phyloP scores from a whole-genome alignment of 2,888 invertebrate species.

The Stenodema calcarata region DNA sequence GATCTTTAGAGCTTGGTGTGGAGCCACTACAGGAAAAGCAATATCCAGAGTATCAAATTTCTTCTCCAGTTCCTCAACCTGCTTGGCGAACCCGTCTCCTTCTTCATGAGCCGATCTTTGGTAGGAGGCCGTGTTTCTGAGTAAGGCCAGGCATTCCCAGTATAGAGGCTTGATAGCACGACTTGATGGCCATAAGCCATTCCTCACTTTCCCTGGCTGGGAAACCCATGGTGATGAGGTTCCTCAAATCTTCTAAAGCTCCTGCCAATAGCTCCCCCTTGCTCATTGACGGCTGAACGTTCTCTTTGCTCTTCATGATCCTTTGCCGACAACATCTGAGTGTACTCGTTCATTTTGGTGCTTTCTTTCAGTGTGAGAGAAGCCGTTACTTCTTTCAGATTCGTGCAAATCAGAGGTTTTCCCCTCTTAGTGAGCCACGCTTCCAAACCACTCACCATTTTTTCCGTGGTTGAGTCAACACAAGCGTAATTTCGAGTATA shows the following conservation, averaged over 20 bases:
- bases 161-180: constrained; percentile 4
- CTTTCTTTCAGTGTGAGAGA: not conserved
- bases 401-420: constrained; percentile 8
- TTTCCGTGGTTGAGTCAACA: not conserved
- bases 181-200: constrained; percentile 1
- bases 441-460: constrained; percentile 13
- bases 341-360: not conserved
- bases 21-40: not conserved
- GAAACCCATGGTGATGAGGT: not conserved
- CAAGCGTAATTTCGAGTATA: not conserved
- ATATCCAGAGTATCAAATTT: not conserved
- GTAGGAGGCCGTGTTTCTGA: not conserved
- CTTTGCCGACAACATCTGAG: not conserved
- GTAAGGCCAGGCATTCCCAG: constrained; percentile 3
- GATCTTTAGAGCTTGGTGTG: not conserved
- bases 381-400: not conserved
- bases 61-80: constrained; percentile 2
- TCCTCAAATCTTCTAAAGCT: not conserved
- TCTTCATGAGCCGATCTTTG: not conserved
- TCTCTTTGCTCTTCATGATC: not conserved
- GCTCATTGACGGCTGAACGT: not conserved
- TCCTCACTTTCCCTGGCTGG: not conserved
- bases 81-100: not conserved
- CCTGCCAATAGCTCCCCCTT: not conserved
- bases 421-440: not conserved